Conservation (phyloP, 2,113 vertebrate species). For the Microcebus murinus region DNA sequence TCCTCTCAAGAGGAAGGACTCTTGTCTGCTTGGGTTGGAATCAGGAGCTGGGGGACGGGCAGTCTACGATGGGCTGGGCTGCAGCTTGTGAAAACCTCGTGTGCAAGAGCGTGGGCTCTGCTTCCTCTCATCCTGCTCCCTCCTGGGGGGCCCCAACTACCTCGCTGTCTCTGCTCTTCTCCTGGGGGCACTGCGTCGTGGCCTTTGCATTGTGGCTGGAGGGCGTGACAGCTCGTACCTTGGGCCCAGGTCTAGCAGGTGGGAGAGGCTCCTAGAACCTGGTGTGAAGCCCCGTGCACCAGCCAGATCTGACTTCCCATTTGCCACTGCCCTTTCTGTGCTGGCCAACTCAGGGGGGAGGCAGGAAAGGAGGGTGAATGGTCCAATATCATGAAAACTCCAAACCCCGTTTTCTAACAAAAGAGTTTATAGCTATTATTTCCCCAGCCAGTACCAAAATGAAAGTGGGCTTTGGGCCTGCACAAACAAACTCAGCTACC, state of each 20-base stretch:
- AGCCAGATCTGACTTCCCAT: not conserved
- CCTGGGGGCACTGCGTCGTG: not conserved
- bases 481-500: not conserved
- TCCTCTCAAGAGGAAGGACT: not conserved
- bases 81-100: not conserved
- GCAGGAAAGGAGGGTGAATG: not conserved
- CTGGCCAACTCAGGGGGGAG: rapidly evolving
- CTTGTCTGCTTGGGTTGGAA: not conserved
- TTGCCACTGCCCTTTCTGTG: not conserved
- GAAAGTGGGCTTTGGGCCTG: not conserved
- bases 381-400: not conserved
- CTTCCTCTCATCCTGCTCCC: not conserved
- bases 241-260: not conserved
- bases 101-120: not conserved
- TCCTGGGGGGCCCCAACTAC: not conserved
- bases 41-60: not conserved
- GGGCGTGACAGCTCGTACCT: not conserved
- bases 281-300: not conserved
- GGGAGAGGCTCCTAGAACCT: not conserved
- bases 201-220: not conserved
- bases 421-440: not conserved
- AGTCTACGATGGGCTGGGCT: too few species aligned
- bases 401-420: not conserved
- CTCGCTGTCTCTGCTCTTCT: not conserved
- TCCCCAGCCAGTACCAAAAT: not conserved